phyloP scores from a whole-genome alignment of 2,888 invertebrate genomes.

The Antheraea yamamai region DNA sequence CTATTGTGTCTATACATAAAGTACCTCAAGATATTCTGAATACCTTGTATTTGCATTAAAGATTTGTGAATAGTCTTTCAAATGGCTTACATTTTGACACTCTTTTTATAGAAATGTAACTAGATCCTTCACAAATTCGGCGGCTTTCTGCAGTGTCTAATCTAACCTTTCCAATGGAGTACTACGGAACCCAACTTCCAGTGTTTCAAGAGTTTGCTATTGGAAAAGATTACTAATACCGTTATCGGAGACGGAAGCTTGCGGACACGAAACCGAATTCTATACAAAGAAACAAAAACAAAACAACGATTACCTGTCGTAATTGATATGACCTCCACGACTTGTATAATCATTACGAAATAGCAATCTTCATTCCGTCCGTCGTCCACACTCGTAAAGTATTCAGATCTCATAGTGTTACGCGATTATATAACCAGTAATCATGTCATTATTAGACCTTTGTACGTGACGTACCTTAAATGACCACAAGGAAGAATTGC shows the following conservation, averaged over 20 bases:
- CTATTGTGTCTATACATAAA: no score
- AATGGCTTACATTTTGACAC: no score
- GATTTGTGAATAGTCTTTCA: not conserved
- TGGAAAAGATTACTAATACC: not conserved
- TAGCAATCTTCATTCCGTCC: slow-evolving; percentile 16
- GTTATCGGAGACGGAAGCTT: not conserved
- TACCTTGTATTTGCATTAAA: no score
- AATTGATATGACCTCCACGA: slow-evolving; percentile 21
- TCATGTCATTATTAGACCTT: slow-evolving; percentile 25
- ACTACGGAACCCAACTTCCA: not conserved
- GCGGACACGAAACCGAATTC: not conserved
- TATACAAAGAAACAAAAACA: slow-evolving; percentile 2
- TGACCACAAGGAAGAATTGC: slow-evolving; percentile 18
- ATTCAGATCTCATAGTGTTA: slow-evolving; percentile 22
- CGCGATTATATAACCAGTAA: slow-evolving; percentile 24
- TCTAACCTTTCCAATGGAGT: not conserved
- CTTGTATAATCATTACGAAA: slow-evolving; percentile 17
- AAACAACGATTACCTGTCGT: not conserved
- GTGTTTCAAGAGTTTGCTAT: not conserved
- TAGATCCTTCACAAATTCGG: not conserved
- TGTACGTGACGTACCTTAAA: slow-evolving; percentile 18
- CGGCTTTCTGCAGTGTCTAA: not conserved
- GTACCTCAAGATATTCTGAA: no score
- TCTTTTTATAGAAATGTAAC: not conserved
- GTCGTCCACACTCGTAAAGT: slow-evolving; percentile 12